phyloP scores from a whole-genome alignment of 2,888 invertebrate species.

The Yponomeuta malinellus region DNA sequence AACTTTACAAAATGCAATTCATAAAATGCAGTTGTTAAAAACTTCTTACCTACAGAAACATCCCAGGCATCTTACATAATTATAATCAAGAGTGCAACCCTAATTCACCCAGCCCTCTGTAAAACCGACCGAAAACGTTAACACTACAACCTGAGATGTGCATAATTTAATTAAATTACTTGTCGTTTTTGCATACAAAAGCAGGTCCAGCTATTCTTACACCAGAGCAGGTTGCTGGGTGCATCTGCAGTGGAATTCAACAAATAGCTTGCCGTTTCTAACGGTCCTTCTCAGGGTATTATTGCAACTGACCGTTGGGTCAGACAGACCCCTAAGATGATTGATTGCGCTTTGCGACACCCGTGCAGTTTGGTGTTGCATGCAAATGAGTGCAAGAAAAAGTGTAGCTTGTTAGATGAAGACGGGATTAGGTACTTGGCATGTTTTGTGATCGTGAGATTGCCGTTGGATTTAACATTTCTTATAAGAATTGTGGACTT shows the following conservation, averaged over 20 bases:
- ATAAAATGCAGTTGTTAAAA: not conserved
- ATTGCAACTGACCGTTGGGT: slow-evolving; percentile 40
- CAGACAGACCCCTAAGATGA: slow-evolving; percentile 28
- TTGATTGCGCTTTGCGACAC: slow-evolving; percentile 31
- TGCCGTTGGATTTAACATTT: not conserved
- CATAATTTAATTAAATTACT: slow-evolving; percentile 56
- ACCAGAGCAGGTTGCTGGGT: slow-evolving; percentile 43
- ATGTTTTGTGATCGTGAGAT: not conserved
- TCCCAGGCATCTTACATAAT: not conserved
- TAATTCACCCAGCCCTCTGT: slow-evolving; percentile 25
- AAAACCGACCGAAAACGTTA: slow-evolving; percentile 15
- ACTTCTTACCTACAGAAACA: not conserved
- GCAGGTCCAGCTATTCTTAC: slow-evolving; percentile 44
- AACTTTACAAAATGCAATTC: not conserved
- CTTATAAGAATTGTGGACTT: not conserved
- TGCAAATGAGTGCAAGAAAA: slow-evolving; percentile 8
- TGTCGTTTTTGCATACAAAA: slow-evolving; percentile 53
- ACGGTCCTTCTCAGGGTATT: slow-evolving; percentile 42
- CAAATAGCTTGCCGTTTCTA: slow-evolving; percentile 35
- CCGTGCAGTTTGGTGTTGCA: slow-evolving; percentile 18
- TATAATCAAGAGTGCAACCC: slow-evolving; percentile 30
- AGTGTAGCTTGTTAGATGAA: not conserved
- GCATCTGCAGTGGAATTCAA: slow-evolving; percentile 44
- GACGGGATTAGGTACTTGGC: not conserved
- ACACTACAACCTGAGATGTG: slow-evolving; percentile 30